Base-by-base conservation (phyloP, 2,888 invertebrate species). In the Rhyacophila evoluta region DNA sequence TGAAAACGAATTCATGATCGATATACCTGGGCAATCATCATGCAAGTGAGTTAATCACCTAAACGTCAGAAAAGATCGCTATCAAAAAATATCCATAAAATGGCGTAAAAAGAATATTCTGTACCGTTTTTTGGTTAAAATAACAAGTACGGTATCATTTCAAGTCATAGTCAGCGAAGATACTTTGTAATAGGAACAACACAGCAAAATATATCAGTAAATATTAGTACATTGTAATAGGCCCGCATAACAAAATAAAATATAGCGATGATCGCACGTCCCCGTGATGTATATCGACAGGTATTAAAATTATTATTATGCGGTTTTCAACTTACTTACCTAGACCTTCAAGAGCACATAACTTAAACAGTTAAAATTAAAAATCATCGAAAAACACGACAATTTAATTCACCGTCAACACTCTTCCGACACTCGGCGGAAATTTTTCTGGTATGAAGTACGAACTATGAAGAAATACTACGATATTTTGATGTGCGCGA, bases 191-290 rank as follows among this genome's bases (percentile, higher is more conserved):
- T n/a, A n/a, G n/a, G n/a, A n/a, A n/a, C n/a, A n/a, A n/a, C n/a
- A n/a, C n/a, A n/a, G n/a, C n/a, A n/a, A n/a, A n/a, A n/a, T n/a
- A n/a, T n/a, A n/a, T n/a, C n/a, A n/a, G n/a, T n/a, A 55, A 55
- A 55, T 55, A 19, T 55, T 55, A 19, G 55, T 55, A 25, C 19
- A 55, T 55, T 55, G 10, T 55, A 38, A 38, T 38, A 55, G 15
- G 55, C 55, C 55, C 19, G 55, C 55, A 55, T 55, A 70, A 70
- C 27, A 39, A 33, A 70, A 75, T 75, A 75, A 75, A 33, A 73
- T 67, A 75, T 75, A 75, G 55, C 75, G 75, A 75, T 75, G 75
- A 75, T 39, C 75, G 41, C 75, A 75, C 75, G 75, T 70, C 70
- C 70, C 19, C 55, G 55, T 41, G 33, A 39, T 70, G 41, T 75